Conservation (phyloP, 2,888 invertebrate genomes). For the Ptychoptera contaminata region DNA sequence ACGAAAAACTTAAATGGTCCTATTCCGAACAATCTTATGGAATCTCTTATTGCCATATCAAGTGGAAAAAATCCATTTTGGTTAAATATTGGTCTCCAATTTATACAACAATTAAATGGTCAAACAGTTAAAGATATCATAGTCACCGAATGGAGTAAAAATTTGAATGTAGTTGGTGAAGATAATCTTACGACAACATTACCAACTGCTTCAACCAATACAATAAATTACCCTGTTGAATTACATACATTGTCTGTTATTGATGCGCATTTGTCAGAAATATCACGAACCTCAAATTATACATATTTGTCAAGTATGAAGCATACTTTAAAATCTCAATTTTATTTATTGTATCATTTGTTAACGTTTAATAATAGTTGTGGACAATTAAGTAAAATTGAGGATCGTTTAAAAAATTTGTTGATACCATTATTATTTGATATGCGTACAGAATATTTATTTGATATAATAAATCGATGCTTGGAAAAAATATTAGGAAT, state of each 20-base stretch:
- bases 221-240: slow-evolving; percentile 16
- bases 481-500: slow-evolving; percentile 34
- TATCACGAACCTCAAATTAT: slow-evolving; percentile 23
- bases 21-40: slow-evolving; percentile 22
- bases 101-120: slow-evolving; percentile 24
- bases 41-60: slow-evolving; percentile 25
- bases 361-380: slow-evolving; percentile 15
- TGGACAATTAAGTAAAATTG: slow-evolving; percentile 15
- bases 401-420: slow-evolving; percentile 20
- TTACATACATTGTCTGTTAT: slow-evolving; percentile 27
- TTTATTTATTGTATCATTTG: slow-evolving; percentile 23
- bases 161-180: slow-evolving; percentile 21
- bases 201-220: slow-evolving; percentile 12
- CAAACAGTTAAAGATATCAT: slow-evolving; percentile 26
- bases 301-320: slow-evolving; percentile 26
- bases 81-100: slow-evolving; percentile 24
- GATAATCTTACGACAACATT: slow-evolving; percentile 21
- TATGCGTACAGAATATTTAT: slow-evolving; percentile 56
- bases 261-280: slow-evolving; percentile 27
- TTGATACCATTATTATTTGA: slow-evolving; percentile 55
- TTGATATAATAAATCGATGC: slow-evolving; percentile 44
- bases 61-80: slow-evolving; percentile 25
- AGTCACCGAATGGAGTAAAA: slow-evolving; percentile 27
- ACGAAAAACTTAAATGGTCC: slow-evolving; percentile 22
- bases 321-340: slow-evolving; percentile 25